Conservation (phyloP, 2,888 invertebrate genomes). For the Ectropis crepuscularia region DNA sequence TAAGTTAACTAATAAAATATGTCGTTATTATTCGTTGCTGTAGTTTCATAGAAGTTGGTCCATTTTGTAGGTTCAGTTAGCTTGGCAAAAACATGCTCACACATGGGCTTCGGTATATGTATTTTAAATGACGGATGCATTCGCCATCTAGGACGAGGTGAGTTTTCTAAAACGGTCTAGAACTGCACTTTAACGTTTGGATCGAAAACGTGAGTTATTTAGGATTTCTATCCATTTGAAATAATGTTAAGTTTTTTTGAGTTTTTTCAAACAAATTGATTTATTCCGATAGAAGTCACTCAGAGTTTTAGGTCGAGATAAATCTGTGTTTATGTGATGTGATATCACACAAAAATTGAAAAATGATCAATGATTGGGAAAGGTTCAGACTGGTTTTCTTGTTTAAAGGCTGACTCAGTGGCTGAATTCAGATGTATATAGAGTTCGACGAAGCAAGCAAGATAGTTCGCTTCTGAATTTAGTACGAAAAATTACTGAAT, state of each 20-base stretch:
- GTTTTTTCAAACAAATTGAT: no score
- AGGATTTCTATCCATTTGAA: slow-evolving; percentile 27
- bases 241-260: not conserved
- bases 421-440: no score
- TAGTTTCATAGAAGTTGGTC: slow-evolving; percentile 67
- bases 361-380: no score
- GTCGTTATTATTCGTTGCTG: slow-evolving; percentile 42
- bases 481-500: no score
- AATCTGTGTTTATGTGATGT: no score
- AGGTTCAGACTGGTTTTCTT: no score
- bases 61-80: slow-evolving; percentile 74
- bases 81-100: slow-evolving; percentile 70
- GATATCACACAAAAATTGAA: no score
- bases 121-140: slow-evolving; percentile 73
- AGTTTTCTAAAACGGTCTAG: slow-evolving; percentile 70
- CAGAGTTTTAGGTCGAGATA: no score
- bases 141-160: slow-evolving; percentile 66
- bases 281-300: no score
- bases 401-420: no score
- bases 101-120: slow-evolving; percentile 55
- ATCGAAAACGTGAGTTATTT: slow-evolving; percentile 44
- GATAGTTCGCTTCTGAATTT: no score
- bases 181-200: slow-evolving; percentile 56
- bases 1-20: not conserved
- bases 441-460: no score